These are phyloP conservation scores for Hirundichthys speculiger DNA, from an alignment of 2,113 vertebrate species.

Conservation along the genomic window DNA sequence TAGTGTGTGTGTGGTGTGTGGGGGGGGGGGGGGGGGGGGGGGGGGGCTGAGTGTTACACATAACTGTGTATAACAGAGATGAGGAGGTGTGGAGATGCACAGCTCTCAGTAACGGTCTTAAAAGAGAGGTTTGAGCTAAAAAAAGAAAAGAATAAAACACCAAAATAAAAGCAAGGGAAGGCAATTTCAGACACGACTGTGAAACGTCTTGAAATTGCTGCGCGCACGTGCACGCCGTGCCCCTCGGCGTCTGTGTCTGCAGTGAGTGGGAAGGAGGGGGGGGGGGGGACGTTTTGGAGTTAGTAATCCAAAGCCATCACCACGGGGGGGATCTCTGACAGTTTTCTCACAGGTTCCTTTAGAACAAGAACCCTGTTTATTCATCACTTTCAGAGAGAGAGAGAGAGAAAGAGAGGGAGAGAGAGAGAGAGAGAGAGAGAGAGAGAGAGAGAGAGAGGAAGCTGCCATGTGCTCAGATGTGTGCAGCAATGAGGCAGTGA, in stretches of 20 bases:
- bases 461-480: no score
- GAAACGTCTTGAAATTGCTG: background rate
- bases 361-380: constrained; percentile 50
- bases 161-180: constrained; percentile 44
- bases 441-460: no score
- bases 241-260: constrained; percentile 19
- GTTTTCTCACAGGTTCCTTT: constrained; percentile 42
- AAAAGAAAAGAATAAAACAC: constrained; percentile 32
- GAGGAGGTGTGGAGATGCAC: constrained; percentile 31
- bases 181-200: constrained; percentile 43
- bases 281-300: constrained; percentile 35
- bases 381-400: constrained; percentile 62
- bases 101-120: constrained; percentile 48
- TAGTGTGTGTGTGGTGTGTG: no score
- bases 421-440: constrained; percentile 6
- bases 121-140: constrained; percentile 57
- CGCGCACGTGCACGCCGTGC: constrained; percentile 2
- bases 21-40: no score
- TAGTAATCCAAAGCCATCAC: constrained; percentile 40
- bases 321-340: constrained; percentile 52
- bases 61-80: no score
- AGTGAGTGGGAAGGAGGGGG: background rate
- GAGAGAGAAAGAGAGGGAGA: constrained; percentile 4
- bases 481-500: constrained; percentile 33
- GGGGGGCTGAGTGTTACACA: no score